phyloP scores from a whole-genome alignment of 1,140 invertebrate genomes.

The Trinorchestia longiramus region DNA sequence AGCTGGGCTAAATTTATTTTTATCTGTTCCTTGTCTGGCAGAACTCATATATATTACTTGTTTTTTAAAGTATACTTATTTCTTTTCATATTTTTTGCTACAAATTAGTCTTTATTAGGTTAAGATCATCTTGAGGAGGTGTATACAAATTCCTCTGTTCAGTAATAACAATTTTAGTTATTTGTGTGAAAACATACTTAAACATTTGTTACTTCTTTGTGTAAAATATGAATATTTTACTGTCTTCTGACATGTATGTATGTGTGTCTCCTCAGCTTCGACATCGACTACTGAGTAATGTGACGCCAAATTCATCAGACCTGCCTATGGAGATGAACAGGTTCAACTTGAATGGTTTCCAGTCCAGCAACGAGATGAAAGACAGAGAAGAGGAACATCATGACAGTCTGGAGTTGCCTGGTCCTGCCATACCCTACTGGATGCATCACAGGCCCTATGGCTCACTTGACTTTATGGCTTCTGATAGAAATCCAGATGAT shows the following conservation, averaged over 20 bases:
- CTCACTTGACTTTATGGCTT: constrained; percentile 59
- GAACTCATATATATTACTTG: no score
- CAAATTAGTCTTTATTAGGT: no score
- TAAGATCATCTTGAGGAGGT: no score
- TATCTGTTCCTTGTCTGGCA: no score
- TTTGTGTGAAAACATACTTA: neutral
- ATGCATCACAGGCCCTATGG: constrained; percentile 58
- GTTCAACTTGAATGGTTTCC: constrained; percentile 57
- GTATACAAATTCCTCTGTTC: no score
- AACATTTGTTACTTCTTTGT: neutral
- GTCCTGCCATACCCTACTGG: constrained; percentile 59
- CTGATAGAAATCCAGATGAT: constrained; percentile 52
- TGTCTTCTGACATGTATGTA: no score
- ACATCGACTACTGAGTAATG: constrained; percentile 59
- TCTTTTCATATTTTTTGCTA: no score
- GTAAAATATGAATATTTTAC: neutral
- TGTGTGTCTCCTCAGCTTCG: constrained; percentile 47
- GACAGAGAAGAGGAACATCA: constrained; percentile 1
- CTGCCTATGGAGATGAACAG: neutral
- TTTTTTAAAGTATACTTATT: no score
- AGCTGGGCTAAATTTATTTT: no score
- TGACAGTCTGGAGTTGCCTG: constrained; percentile 47
- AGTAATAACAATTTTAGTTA: no score
- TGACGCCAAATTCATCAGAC: constrained; percentile 14
- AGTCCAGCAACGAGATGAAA: neutral